A percentile compares a stretch with the other conserved stretches of the same genome.
Evolutionary conservation across 2,888 invertebrate genomes (phyloP).

Genomic region (Apoderus coryli): DNA sequence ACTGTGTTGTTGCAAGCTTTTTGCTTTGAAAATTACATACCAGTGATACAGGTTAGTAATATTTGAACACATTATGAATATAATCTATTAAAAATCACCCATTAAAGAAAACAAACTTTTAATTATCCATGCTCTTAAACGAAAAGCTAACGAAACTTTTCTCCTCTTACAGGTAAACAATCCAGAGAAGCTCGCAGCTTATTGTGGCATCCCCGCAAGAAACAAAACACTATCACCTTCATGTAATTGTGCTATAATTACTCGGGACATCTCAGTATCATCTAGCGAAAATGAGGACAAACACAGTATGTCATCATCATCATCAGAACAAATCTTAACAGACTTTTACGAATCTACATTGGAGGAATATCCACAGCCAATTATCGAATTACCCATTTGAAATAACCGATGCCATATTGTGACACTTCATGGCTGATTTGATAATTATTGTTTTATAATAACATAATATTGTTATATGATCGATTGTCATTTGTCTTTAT

Average conservation of each 20-base stretch:
- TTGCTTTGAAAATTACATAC: constrained; percentile 65
- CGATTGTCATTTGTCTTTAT: too few relatives aligned
- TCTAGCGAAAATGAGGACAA: constrained; percentile 20
- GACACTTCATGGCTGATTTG: too few relatives aligned
- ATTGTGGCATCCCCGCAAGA: constrained; percentile 36
- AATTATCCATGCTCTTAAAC: too few relatives aligned
- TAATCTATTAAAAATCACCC: too few relatives aligned
- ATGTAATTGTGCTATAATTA: constrained; percentile 42
- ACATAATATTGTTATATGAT: too few relatives aligned
- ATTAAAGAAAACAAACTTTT: too few relatives aligned
- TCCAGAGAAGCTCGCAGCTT: constrained; percentile 36
- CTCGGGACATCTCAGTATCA: constrained; percentile 29
- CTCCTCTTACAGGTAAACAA: constrained; percentile 41
- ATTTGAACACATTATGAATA: too few relatives aligned
- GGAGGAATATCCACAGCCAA: constrained; percentile 46
- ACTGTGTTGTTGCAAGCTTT: constrained; percentile 63
- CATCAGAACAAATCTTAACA: constrained; percentile 48
- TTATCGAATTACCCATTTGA: constrained; percentile 45
- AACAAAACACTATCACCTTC: constrained; percentile 32
- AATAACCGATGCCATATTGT: too few relatives aligned
- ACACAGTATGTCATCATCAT: constrained; percentile 36
- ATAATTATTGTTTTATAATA: too few relatives aligned
- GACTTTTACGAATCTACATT: constrained; percentile 53
- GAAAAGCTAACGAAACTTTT: constrained; percentile 13
- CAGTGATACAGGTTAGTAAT: constrained; percentile 62